Evolutionary conservation across 1,140 invertebrate species (phyloP).

Genomic region (Marisa cornuarietis): DNA sequence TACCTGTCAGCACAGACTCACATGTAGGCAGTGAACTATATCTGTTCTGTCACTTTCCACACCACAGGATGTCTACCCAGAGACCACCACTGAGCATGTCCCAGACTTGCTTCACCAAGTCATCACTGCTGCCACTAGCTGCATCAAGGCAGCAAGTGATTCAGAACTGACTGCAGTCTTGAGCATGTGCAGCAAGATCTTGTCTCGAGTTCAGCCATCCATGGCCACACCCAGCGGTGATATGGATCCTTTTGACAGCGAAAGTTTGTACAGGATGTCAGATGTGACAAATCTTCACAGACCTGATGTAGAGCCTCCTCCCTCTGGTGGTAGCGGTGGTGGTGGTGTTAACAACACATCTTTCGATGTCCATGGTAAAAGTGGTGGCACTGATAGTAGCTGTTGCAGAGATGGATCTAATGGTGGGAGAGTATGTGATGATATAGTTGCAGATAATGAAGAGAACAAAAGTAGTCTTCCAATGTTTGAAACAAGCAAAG

Average conservation of each 20-base stretch:
- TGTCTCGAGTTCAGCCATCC: conserved; percentile 80
- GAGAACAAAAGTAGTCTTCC: not conserved
- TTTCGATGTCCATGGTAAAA: not conserved
- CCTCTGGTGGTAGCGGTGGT: not conserved
- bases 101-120: conserved; percentile 79
- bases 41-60: conserved; percentile 18
- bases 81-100: conserved; percentile 83
- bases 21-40: not conserved
- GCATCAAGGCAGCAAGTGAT: conserved; percentile 72
- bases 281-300: not conserved
- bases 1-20: too few species aligned
- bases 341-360: not conserved
- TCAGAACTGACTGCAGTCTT: conserved; percentile 75
- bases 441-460: not conserved
- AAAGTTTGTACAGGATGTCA: conserved; percentile 8
- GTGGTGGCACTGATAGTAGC: not conserved
- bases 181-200: conserved; percentile 78
- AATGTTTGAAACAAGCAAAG: not conserved
- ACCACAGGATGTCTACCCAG: conserved; percentile 76
- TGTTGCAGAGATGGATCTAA: not conserved
- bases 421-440: not conserved
- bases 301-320: not conserved
- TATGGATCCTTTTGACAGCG: not conserved
- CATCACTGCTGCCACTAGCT: conserved; percentile 69
- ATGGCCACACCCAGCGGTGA: conserved; percentile 47